These are phyloP conservation scores for Synanthedon vespiformis DNA, from an alignment of 2,888 invertebrate species.

Conservation along the genomic window DNA sequence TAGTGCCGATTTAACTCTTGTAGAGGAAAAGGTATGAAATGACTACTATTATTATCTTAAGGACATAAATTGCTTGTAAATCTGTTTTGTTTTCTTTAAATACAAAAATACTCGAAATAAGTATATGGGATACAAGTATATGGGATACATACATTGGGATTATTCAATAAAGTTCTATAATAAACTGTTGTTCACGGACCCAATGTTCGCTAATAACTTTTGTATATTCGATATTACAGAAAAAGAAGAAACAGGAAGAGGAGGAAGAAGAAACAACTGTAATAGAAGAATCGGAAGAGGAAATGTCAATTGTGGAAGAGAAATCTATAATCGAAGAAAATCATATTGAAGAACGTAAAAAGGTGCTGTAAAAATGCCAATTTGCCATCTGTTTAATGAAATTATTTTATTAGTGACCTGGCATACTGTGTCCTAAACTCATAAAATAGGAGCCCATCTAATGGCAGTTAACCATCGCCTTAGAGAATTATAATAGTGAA, in stretches of 20 bases:
- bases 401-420: too few species aligned
- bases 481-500: too few species aligned
- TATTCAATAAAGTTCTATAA: too few species aligned
- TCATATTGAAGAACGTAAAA: conserved; percentile 60
- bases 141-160: too few species aligned
- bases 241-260: conserved; percentile 63
- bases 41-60: neutral
- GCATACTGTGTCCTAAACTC: too few species aligned
- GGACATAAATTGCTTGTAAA: neutral
- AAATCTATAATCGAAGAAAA: conserved; percentile 63
- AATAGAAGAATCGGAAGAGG: conserved; percentile 63
- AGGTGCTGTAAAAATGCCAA: conserved; percentile 21
- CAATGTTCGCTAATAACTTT: neutral
- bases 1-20: conserved; percentile 85
- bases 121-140: too few species aligned
- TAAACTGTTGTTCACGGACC: too few species aligned
- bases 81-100: neutral
- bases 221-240: conserved; percentile 20
- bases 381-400: too few species aligned
- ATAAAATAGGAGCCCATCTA: too few species aligned
- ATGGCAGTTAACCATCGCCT: too few species aligned
- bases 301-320: conserved; percentile 59
- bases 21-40: conserved; percentile 62
- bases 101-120: neutral
- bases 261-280: conserved; percentile 55